These are phyloP conservation scores for Actinostola sp. DNA, from an alignment of 92 coral and sea anemone species.

Conservation along the genomic window DNA sequence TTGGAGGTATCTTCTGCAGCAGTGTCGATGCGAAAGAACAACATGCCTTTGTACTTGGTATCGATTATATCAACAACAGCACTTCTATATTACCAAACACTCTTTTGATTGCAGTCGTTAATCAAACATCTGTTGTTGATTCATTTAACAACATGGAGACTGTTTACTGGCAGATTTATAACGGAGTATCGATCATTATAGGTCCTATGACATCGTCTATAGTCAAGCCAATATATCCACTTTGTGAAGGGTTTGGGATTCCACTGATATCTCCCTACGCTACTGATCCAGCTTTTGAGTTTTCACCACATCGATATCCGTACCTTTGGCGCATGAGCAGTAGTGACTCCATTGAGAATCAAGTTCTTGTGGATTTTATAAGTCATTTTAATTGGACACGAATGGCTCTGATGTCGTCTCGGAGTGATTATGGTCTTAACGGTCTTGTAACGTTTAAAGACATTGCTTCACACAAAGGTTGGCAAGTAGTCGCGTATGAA, in stretches of 20 bases:
- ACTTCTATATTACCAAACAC: conserved; percentile 66
- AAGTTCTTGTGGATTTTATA: conserved; percentile 71
- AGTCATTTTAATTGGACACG: conserved; percentile 82
- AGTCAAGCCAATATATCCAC: conserved; percentile 70
- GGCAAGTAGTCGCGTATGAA: conserved; percentile 78
- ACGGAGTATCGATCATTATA: conserved; percentile 70
- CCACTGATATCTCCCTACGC: conserved; percentile 87
- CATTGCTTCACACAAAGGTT: conserved; percentile 78
- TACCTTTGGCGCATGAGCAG: conserved; percentile 84
- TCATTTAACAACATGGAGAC: conserved; percentile 71
- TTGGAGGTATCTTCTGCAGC: conserved; percentile 71
- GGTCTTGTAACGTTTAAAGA: conserved; percentile 75
- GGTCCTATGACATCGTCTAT: conserved; percentile 77
- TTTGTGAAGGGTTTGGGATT: conserved; percentile 74
- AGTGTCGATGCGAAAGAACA: conserved; percentile 37
- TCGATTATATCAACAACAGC: conserved; percentile 75
- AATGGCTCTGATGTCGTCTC: conserved; percentile 75
- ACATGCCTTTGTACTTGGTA: conserved; percentile 69
- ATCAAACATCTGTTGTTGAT: conserved; percentile 60
- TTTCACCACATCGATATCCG: conserved; percentile 59
- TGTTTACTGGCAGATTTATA: conserved; percentile 76
- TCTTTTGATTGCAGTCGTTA: conserved; percentile 54
- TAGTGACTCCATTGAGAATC: conserved; percentile 71
- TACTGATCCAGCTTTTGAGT: conserved; percentile 77
- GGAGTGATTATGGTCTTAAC: conserved; percentile 76